phyloP scores from a whole-genome alignment of 2,888 invertebrate species.

The Stenchaetothrips biformis region DNA sequence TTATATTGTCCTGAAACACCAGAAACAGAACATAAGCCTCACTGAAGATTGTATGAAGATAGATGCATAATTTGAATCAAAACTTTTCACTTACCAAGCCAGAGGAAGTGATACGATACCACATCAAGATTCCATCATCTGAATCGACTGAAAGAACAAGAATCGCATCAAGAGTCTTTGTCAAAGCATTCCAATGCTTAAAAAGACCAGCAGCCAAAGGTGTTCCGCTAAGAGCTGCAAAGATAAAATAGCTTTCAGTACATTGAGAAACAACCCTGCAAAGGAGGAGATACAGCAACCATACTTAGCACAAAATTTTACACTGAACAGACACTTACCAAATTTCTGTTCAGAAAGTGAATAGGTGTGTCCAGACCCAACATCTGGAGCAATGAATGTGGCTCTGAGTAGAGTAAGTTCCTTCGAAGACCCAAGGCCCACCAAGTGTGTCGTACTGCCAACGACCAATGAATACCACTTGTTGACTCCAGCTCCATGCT shows the following conservation, averaged over 20 bases:
- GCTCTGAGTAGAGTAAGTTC: background rate
- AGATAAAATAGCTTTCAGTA: background rate
- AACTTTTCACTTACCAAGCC: background rate
- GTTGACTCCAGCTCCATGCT: background rate
- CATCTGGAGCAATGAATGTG: background rate
- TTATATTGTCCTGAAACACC: background rate
- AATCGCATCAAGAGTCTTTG: background rate
- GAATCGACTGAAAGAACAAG: background rate
- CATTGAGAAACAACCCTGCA: background rate
- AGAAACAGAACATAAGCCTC: background rate
- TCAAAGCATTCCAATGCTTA: background rate
- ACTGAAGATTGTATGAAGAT: background rate
- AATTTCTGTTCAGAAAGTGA: background rate
- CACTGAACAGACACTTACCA: background rate
- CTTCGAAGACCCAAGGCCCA: background rate
- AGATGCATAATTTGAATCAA: background rate
- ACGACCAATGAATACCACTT: background rate
- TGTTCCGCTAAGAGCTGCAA: background rate
- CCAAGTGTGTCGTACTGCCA: background rate
- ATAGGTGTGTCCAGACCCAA: background rate
- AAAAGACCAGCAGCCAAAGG: slow-evolving; percentile 7
- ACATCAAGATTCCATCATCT: background rate
- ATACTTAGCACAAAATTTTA: background rate
- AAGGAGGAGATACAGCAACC: background rate
- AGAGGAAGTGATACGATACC: background rate